Base-by-base conservation (phyloP, 2,888 invertebrate species). In the Hoplodrina blanda region DNA sequence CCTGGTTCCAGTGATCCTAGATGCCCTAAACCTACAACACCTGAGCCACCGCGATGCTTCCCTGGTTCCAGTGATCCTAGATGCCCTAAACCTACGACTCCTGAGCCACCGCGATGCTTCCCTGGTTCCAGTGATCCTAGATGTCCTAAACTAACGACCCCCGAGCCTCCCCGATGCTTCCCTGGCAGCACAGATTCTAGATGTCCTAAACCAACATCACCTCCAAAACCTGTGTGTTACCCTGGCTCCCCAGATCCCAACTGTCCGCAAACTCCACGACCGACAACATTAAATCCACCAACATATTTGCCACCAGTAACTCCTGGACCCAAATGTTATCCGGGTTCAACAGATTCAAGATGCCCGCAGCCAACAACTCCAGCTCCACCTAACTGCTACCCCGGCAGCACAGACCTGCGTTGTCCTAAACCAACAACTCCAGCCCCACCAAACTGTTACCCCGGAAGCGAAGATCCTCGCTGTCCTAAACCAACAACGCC, bases 61-160 rank as follows among this genome's bases (percentile, higher is more conserved):
- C 90, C 90, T 8, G 90, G 91, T 0, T 83, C 73, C 13, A 69
- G 66, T 0, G 92, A 92, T 81, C 63, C 83, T 0, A 57, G 57
- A 15, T 57, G 84, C 25, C 84, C 85, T 0, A 62, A 76, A 49
- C 80, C 84, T 0, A 80, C 83, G 0, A 76, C 76, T 25, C 25
- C 25, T 25, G 25, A 25, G 25, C 25, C 25, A 25, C 25, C 25
- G 4, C 76, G 68, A 1, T 86, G 86, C 19, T 81, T 44, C 73
- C 72, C 77, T 0, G 76, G 81, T 0, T 62, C 54, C 8, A 64
- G 53, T 4, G 78, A 81, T 17, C 64, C 69, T 0, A 63, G 81
- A 0, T 81, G 81, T 13, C 79, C 78, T 0, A 74, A 73, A 11
- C 75, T 87, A 0, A 83, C 81, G 0, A 78, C 81, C 1, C 75